Evolutionary conservation across 1,140 invertebrate species (phyloP), one percentile per base, ranked within the genome.

Genomic region (Zelostemma sp.): DNA sequence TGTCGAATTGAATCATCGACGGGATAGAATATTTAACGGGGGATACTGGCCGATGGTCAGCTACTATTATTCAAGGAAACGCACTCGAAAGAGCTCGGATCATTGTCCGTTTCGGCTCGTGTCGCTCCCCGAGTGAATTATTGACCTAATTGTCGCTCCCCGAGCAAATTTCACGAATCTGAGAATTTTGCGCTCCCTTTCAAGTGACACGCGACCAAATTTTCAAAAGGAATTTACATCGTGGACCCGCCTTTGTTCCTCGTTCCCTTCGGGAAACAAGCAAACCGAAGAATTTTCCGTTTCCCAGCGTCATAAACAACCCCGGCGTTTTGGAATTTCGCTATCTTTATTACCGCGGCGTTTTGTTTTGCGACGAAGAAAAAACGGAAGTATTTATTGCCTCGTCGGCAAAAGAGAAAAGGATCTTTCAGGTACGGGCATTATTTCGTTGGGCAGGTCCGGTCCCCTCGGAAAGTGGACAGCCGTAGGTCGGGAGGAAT

Each of bases 1-100:
- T 85, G 83, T 85, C 74, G 63, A 77, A 80, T 83, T 79, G 80
- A 83, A 83, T 84, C 80, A 83, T 83, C 76, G 75, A 61, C 40
- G 47, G 49, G 41, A 19, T 43, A 55, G 71, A 80, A 79, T 82
- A 82, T 83, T 82, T 76, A 66, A 72, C 67, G 66, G 61, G 21
- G 21, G 21, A 8, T 8, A 8, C 77, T 74, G 76, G 69, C 69
- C 78, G 68, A 75, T 80, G 81, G 74, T 77, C 80, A 78, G 75
- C 74, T 19, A 66, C 61, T 75, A 78, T 81, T 76, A 80, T 82
- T 21, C 14, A n/a, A 0, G 33, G n/a, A 38, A 28, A 18, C 21
- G 15, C 21, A 51, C 41, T 61, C 16, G 38, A 54, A 31, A 50
- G 21, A 15, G 21, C 6, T 64, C 60, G 55, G 38, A 31, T 49